A percentile compares a stretch with the other conserved stretches of the same genome.
Evolutionary conservation across 2,888 invertebrate genomes (phyloP).

Genomic region (Hyles lineata): DNA sequence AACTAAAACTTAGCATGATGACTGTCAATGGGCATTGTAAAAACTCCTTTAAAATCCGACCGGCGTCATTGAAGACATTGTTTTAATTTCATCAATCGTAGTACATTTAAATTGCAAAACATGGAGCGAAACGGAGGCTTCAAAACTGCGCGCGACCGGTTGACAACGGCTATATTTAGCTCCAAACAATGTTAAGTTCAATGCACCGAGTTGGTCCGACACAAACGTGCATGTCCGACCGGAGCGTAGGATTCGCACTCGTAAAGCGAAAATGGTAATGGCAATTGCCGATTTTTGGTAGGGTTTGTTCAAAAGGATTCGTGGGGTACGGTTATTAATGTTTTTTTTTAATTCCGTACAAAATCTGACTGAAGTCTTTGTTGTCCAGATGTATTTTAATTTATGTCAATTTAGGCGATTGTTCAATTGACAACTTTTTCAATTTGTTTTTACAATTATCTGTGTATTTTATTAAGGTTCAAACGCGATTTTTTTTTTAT

Average conservation of each 20-base stretch:
- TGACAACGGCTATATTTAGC: constrained; percentile 56
- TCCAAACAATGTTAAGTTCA: constrained; percentile 54
- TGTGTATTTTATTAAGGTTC: no score
- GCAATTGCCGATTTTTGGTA: not conserved
- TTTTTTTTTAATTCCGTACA: no score
- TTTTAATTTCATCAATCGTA: not conserved
- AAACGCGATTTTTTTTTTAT: no score
- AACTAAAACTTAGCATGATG: no score
- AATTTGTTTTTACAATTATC: no score
- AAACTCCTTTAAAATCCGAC: not conserved
- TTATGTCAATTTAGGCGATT: no score
- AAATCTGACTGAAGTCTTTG: no score
- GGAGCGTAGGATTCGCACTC: not conserved
- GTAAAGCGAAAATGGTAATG: not conserved
- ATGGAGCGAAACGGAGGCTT: constrained; percentile 24
- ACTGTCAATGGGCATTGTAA: no score
- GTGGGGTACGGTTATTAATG: no score
- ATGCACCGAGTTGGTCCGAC: constrained; percentile 47
- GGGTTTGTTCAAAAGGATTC: not conserved
- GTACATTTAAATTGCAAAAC: constrained; percentile 18
- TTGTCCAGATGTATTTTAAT: no score
- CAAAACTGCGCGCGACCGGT: constrained; percentile 32
- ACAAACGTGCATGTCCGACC: not conserved
- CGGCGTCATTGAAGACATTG: not conserved
- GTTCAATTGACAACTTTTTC: no score